Evolutionary conservation across 2,888 invertebrate species (phyloP).

Genomic region (Creontiades dilutus): DNA sequence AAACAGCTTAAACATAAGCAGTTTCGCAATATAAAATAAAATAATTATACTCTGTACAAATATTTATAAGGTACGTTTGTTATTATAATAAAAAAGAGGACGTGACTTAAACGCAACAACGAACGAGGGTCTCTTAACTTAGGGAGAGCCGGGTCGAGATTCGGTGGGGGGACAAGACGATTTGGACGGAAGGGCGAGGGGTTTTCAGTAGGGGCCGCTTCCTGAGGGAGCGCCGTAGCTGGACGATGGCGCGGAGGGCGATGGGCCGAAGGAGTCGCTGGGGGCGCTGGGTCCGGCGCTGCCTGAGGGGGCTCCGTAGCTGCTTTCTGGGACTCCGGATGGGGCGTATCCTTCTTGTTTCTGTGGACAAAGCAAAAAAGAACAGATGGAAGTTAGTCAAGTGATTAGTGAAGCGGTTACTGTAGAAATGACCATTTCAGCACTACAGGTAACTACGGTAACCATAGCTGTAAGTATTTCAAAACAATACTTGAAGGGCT

Average conservation of each 20-base stretch:
- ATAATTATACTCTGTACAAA: conserved; percentile 73
- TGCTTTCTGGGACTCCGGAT: conserved; percentile 79
- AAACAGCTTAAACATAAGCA: conserved; percentile 72
- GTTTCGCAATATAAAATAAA: conserved; percentile 72
- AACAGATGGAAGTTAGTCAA: no score
- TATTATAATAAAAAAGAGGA: conserved; percentile 63
- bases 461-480: no score
- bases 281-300: conserved; percentile 77
- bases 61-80: conserved; percentile 74
- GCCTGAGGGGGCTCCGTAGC: conserved; percentile 80
- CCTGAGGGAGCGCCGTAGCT: conserved; percentile 72
- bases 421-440: no score
- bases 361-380: conserved; percentile 77
- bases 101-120: conserved; percentile 71
- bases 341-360: conserved; percentile 83
- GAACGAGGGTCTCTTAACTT: conserved; percentile 70
- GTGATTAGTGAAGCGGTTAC: no score
- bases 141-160: conserved; percentile 70
- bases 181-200: conserved; percentile 52
- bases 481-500: no score
- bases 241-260: conserved; percentile 72
- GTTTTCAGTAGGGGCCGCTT: conserved; percentile 69
- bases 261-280: conserved; percentile 82
- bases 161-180: conserved; percentile 69
- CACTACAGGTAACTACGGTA: no score